These are phyloP conservation scores for Mesorhabditis sp. DNA, from an alignment of 2,888 invertebrate species.

Conservation along the genomic window DNA sequence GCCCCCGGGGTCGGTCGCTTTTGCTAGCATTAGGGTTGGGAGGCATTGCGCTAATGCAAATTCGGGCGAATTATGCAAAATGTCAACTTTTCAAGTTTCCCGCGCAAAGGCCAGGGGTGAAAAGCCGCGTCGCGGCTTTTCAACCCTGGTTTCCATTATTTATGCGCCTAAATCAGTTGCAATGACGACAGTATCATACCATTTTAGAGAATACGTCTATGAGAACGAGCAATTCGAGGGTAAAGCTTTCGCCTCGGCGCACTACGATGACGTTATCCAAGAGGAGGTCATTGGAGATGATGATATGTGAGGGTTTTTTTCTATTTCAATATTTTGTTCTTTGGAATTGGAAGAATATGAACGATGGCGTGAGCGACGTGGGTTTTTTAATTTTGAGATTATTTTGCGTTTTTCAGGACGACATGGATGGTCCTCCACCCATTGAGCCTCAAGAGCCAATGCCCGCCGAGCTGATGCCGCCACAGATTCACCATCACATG, in stretches of 20 bases:
- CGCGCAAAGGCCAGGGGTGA: too few relatives aligned
- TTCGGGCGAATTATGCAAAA: too few relatives aligned
- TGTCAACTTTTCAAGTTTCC: too few relatives aligned
- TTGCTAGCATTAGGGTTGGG: too few relatives aligned
- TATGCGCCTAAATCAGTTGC: too few relatives aligned
- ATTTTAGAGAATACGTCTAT: neutral
- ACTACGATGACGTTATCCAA: neutral
- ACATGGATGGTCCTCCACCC: neutral
- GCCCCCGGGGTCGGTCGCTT: too few relatives aligned
- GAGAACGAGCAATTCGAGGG: neutral
- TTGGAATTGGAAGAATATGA: constrained; percentile 1
- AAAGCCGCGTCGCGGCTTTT: too few relatives aligned
- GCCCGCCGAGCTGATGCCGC: neutral
- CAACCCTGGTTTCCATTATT: too few relatives aligned
- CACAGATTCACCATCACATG: neutral
- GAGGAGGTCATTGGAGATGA: constrained; percentile 4
- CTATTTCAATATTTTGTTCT: neutral
- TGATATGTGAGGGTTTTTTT: neutral
- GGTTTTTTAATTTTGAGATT: neutral
- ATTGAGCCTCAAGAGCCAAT: constrained; percentile 3
- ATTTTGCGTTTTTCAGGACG: neutral
- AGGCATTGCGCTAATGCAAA: too few relatives aligned
- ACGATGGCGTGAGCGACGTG: neutral
- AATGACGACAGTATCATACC: too few relatives aligned
- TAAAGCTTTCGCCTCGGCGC: neutral